phyloP scores from a whole-genome alignment of 2,888 invertebrate genomes.

The Diaperis boleti region DNA sequence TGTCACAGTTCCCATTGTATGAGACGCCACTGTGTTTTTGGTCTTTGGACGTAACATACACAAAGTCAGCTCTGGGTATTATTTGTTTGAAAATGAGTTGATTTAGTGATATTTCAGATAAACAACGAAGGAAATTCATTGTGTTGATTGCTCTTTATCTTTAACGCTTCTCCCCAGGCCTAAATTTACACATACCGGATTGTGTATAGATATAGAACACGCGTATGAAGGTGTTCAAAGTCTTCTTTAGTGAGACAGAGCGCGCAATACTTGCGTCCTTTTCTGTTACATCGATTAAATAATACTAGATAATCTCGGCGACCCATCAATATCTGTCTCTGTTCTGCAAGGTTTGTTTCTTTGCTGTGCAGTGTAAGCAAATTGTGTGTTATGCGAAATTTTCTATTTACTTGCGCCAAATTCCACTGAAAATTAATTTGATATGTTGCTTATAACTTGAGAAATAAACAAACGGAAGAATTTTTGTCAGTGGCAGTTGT shows the following conservation, averaged over 20 bases:
- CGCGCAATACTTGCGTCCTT: neutral
- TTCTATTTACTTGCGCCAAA: constrained; percentile 36
- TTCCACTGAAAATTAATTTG: constrained; percentile 26
- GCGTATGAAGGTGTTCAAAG: constrained; percentile 6
- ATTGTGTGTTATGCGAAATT: constrained; percentile 42
- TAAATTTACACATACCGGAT: no score
- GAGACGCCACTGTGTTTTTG: no score
- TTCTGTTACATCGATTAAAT: constrained; percentile 27
- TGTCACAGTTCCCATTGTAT: no score
- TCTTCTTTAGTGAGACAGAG: no score
- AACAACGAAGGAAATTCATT: constrained; percentile 25
- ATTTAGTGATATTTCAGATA: constrained; percentile 27
- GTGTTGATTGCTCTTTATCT: constrained; percentile 3
- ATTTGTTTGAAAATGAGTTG: neutral
- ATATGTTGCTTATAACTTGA: constrained; percentile 37
- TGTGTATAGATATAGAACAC: neutral
- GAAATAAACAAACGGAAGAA: constrained; percentile 10
- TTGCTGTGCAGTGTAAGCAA: constrained; percentile 45
- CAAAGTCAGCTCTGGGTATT: neutral
- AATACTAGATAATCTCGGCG: constrained; percentile 28
- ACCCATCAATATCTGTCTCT: constrained; percentile 40
- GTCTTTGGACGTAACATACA: neutral
- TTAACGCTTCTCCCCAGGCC: neutral
- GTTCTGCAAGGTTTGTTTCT: constrained; percentile 42
- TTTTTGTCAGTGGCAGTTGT: constrained; percentile 30